A percentile compares a stretch with the other conserved stretches of the same genome.
Evolutionary conservation across 2,113 vertebrate genomes (phyloP).

Genomic region (Narcine bancroftii): DNA sequence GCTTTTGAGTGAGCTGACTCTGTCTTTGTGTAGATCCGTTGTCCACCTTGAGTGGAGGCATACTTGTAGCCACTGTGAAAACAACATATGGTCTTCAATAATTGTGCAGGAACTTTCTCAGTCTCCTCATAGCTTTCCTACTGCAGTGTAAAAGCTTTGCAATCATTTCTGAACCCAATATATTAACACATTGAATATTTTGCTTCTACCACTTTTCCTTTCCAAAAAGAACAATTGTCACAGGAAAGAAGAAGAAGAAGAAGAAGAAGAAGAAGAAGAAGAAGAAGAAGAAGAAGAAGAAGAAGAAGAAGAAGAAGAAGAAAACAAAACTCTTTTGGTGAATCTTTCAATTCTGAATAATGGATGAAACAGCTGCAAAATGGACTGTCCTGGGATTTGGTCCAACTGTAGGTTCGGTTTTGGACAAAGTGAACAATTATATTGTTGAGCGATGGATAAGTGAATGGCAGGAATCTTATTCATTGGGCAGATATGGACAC

Average conservation of each 20-base stretch:
- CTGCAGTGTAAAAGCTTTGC: too few relatives aligned
- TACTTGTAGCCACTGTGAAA: conserved; percentile 28
- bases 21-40: conserved; percentile 32
- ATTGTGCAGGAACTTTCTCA: not conserved
- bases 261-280: not conserved
- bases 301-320: not conserved
- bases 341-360: not conserved
- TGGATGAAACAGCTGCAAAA: not conserved
- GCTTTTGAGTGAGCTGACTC: conserved; percentile 32
- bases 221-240: not conserved
- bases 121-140: not conserved
- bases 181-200: not conserved
- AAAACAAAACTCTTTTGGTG: not conserved
- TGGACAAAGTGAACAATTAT: conserved; percentile 5
- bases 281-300: not conserved
- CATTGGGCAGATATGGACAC: not conserved
- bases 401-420: not conserved
- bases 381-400: not conserved
- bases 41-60: conserved; percentile 6
- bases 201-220: not conserved
- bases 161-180: not conserved
- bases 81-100: not conserved
- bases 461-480: not conserved
- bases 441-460: not conserved
- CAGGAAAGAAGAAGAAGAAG: not conserved